Evolutionary conservation across 2,797 vertebrate species (phyloP).

Genomic region (Eulemur mongoz): DNA sequence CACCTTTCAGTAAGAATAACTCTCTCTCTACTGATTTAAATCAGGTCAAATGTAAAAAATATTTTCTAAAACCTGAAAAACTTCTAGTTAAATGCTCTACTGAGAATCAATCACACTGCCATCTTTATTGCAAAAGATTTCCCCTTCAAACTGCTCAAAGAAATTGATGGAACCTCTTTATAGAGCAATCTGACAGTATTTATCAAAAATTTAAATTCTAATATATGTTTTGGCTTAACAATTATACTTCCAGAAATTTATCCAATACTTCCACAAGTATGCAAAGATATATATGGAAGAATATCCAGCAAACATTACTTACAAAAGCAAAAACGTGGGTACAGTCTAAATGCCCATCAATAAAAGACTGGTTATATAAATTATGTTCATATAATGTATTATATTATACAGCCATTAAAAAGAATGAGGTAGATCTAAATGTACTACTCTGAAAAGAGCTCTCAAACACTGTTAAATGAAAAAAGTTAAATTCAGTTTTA

Average conservation of each 20-base stretch:
- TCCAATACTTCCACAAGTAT: neutral
- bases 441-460: neutral
- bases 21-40: neutral
- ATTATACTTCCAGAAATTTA: constrained; percentile 18
- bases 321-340: constrained; percentile 8
- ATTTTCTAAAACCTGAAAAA: neutral
- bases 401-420: neutral
- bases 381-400: neutral
- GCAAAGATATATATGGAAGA: constrained; percentile 24
- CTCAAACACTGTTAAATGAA: neutral
- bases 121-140: constrained; percentile 1
- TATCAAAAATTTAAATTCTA: neutral
- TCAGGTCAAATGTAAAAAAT: constrained; percentile 16
- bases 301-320: neutral
- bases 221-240: neutral
- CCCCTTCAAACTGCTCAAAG: neutral
- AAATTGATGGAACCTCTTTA: neutral
- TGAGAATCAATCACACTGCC: neutral
- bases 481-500: neutral
- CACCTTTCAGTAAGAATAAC: neutral
- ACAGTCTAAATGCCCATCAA: neutral
- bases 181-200: neutral
- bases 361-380: neutral
- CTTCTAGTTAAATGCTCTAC: neutral
- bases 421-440: constrained; percentile 29